Conservation (phyloP, 2,113 vertebrate genomes). For the Mus pahari region DNA sequence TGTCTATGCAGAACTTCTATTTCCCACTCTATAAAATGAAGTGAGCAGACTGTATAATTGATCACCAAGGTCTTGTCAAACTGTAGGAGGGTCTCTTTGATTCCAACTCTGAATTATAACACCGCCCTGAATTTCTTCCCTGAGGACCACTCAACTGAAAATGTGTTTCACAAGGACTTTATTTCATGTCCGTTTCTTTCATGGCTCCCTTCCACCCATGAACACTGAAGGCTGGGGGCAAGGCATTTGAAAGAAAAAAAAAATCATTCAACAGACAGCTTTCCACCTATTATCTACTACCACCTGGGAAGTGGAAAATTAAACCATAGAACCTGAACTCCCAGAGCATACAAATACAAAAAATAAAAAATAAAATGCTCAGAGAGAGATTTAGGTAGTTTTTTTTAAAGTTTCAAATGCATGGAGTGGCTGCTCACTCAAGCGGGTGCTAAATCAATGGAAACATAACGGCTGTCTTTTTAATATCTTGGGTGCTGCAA, state of each 20-base stretch:
- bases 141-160: slow-evolving; percentile 21
- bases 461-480: slow-evolving; percentile 72
- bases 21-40: slow-evolving; percentile 39
- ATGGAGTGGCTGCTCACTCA: slow-evolving; percentile 69
- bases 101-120: slow-evolving; percentile 6
- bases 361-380: slow-evolving; percentile 30
- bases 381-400: slow-evolving; percentile 58
- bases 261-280: slow-evolving; percentile 50
- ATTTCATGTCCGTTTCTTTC: slow-evolving; percentile 54
- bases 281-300: slow-evolving; percentile 39
- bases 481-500: slow-evolving; percentile 63
- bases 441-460: slow-evolving; percentile 69
- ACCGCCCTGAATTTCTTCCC: neutral
- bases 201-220: neutral
- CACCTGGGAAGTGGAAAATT: slow-evolving; percentile 58
- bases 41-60: neutral
- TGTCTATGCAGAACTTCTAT: neutral
- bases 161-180: neutral
- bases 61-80: neutral
- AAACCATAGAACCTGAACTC: slow-evolving; percentile 36
- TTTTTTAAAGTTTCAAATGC: slow-evolving; percentile 75
- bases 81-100: slow-evolving; percentile 36
- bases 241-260: slow-evolving; percentile 46
- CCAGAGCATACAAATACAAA: slow-evolving; percentile 54
- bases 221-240: neutral